Conservation (phyloP, 2,113 vertebrate species). For the Lasiurus cinereus region DNA sequence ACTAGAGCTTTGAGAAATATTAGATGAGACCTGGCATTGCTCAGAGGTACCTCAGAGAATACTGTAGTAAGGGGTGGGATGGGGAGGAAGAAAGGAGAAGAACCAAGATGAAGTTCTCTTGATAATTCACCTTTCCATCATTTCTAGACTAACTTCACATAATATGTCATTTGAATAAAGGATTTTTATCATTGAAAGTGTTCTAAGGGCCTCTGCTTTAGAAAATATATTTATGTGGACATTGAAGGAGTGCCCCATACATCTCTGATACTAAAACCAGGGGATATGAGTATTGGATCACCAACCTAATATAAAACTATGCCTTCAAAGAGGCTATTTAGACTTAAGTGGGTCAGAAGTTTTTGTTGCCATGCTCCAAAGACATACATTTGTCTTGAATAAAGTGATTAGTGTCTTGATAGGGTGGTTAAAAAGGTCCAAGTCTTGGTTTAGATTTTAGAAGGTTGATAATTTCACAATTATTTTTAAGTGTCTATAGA, state of each 20-base stretch:
- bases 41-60: not conserved
- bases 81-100: not conserved
- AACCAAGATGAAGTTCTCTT: not conserved
- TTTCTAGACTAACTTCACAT: not conserved
- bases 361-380: not conserved
- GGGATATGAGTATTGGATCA: too few relatives aligned
- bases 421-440: not conserved
- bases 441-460: slow-evolving; percentile 11
- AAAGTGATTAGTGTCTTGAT: not conserved
- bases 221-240: not conserved
- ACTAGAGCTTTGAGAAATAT: not conserved
- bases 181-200: not conserved
- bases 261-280: not conserved
- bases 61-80: not conserved
- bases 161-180: not conserved
- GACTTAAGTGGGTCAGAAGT: not conserved
- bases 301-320: not conserved
- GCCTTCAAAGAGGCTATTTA: not conserved
- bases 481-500: not conserved
- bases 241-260: not conserved
- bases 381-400: not conserved
- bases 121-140: not conserved
- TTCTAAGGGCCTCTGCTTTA: not conserved
- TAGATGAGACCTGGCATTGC: not conserved
- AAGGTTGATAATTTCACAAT: not conserved